Conservation (phyloP, 2,113 vertebrate genomes). For the Anoplopoma fimbria region DNA sequence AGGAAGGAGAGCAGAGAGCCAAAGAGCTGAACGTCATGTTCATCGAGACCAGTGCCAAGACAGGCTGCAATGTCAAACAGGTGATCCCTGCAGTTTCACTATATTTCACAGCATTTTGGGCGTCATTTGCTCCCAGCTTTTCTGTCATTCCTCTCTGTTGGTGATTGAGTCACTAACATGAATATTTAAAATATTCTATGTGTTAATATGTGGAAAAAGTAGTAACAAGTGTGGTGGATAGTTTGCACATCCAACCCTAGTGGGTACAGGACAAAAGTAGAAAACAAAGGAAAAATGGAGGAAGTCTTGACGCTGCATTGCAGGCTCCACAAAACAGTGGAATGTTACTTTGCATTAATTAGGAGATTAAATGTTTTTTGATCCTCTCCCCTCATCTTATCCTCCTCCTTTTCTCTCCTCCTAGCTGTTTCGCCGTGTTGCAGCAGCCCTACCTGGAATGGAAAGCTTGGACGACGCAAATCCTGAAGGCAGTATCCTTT, state of each 20-base stretch:
- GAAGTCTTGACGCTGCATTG: background rate
- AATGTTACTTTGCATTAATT: background rate
- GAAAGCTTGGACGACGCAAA: conserved; percentile 82
- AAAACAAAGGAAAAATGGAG: background rate
- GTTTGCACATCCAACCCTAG: background rate
- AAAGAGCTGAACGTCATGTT: conserved; percentile 96
- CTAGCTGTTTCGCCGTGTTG: conserved; percentile 80
- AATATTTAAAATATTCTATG: background rate
- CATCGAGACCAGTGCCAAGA: conserved; percentile 89
- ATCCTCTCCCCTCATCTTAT: background rate
- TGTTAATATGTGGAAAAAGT: conserved; percentile 7
- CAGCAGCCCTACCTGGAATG: conserved; percentile 83
- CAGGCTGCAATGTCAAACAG: conserved; percentile 87
- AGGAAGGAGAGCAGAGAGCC: conserved; percentile 92
- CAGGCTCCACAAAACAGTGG: background rate
- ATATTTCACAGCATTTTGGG: conserved; percentile 54
- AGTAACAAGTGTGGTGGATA: background rate
- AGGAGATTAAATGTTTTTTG: background rate
- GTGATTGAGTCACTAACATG: background rate
- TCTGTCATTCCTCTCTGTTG: background rate
- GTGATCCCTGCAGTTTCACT: conserved; percentile 69
- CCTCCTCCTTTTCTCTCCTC: background rate
- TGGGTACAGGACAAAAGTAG: background rate
- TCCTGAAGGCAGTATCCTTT: conserved; percentile 85
- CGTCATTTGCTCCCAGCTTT: background rate